Evolutionary conservation across 2,113 vertebrate genomes (phyloP).

Genomic region (Pterocles orientalis): DNA sequence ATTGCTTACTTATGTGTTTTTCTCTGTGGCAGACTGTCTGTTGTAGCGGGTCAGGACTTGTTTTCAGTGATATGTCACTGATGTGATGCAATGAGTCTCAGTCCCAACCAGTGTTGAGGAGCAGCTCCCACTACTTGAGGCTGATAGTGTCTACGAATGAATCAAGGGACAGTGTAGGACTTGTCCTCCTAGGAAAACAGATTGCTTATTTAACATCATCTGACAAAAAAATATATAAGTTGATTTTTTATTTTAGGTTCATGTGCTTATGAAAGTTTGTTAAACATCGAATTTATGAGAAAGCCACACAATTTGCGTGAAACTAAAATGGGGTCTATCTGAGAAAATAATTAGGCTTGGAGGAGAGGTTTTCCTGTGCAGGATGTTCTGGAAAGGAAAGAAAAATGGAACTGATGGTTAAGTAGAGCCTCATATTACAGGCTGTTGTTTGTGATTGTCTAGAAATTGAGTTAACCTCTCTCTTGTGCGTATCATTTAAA

Average conservation of each 20-base stretch:
- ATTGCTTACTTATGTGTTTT: neutral
- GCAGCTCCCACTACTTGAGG: neutral
- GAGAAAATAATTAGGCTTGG: constrained; percentile 44
- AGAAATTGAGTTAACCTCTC: constrained; percentile 42
- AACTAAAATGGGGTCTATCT: neutral
- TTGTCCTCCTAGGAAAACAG: neutral
- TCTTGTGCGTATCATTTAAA: constrained; percentile 22
- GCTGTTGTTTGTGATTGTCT: constrained; percentile 18
- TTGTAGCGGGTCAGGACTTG: neutral
- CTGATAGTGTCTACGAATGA: neutral
- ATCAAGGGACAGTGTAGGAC: neutral
- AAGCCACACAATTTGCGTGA: neutral
- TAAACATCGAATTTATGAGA: neutral
- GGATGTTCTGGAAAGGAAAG: constrained; percentile 46
- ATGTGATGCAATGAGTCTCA: neutral
- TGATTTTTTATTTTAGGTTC: neutral
- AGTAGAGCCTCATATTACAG: constrained; percentile 18
- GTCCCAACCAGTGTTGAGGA: neutral
- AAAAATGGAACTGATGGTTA: constrained; percentile 29
- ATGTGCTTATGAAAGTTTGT: neutral
- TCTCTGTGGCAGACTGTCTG: neutral
- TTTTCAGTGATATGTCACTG: neutral
- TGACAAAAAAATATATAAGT: neutral
- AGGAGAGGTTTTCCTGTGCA: constrained; percentile 30
- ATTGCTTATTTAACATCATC: neutral